phyloP scores from a whole-genome alignment of 1,140 invertebrate genomes.

The Mizuhopecten yessoensis region DNA sequence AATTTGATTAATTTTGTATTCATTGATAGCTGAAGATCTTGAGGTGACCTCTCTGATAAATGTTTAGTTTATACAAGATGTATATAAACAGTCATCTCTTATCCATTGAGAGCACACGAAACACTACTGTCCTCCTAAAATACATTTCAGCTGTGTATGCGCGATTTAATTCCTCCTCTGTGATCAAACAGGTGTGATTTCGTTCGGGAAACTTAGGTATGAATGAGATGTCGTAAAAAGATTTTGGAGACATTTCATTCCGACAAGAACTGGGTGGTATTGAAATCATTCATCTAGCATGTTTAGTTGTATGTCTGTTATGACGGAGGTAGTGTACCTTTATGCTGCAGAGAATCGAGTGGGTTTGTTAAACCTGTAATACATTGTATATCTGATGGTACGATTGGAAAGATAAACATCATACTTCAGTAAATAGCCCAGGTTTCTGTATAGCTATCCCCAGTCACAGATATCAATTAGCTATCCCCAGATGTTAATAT shows the following conservation, averaged over 20 bases:
- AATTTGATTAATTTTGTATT: background rate
- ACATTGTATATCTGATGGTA: background rate
- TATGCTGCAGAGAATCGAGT: background rate
- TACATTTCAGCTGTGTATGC: background rate
- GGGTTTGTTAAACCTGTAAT: background rate
- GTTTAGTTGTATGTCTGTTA: background rate
- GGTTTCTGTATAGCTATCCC: too few relatives aligned
- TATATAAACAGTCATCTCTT: background rate
- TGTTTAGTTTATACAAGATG: background rate
- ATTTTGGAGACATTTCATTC: background rate
- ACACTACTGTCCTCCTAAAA: background rate
- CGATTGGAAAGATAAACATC: background rate
- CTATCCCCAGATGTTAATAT: too few relatives aligned
- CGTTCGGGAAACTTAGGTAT: background rate
- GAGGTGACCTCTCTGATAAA: background rate
- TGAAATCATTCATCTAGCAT: background rate
- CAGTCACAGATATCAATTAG: too few relatives aligned
- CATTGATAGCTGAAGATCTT: slow-evolving; percentile 5
- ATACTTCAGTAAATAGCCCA: background rate
- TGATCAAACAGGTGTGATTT: background rate
- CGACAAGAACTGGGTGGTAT: background rate
- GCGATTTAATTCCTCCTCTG: background rate
- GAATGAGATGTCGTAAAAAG: background rate
- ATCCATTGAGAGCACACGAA: background rate
- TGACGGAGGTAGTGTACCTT: background rate